These are phyloP conservation scores for Lagorchestes hirsutus DNA, from an alignment of 2,797 vertebrate species.

Conservation along the genomic window DNA sequence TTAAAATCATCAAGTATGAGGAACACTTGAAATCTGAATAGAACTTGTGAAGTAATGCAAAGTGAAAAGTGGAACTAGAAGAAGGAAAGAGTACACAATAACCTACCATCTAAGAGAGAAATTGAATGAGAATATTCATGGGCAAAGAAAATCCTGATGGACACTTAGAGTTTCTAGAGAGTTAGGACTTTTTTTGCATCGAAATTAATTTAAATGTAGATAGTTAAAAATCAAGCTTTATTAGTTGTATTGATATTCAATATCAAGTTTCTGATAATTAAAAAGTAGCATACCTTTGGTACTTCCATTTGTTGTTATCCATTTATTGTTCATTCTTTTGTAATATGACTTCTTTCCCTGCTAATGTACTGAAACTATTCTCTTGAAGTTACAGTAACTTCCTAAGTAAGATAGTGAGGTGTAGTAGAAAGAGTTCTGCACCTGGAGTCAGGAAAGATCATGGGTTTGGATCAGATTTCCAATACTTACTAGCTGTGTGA, in stretches of 20 bases:
- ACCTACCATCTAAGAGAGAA: neutral
- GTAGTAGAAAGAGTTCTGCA: constrained; percentile 16
- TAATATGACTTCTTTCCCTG: neutral
- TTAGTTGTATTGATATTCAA: neutral
- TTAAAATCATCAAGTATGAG: neutral
- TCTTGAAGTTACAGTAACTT: neutral
- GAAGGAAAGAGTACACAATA: neutral
- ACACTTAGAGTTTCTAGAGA: neutral
- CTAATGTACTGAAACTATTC: neutral
- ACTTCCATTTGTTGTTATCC: neutral
- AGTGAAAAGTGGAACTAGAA: neutral
- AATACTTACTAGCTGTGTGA: neutral
- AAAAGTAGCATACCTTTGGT: neutral
- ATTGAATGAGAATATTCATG: neutral
- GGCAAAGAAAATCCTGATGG: neutral
- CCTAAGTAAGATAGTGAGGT: constrained; percentile 12
- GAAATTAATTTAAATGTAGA: neutral
- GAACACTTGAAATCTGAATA: neutral
- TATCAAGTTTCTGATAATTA: neutral
- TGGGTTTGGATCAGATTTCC: constrained; percentile 21
- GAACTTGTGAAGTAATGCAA: neutral
- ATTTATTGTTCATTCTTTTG: neutral
- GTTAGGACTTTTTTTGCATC: neutral
- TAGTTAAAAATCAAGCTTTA: neutral
- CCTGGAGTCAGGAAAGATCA: neutral